phyloP scores from a whole-genome alignment of 1,140 invertebrate species.

The Andrena cerasifolii region DNA sequence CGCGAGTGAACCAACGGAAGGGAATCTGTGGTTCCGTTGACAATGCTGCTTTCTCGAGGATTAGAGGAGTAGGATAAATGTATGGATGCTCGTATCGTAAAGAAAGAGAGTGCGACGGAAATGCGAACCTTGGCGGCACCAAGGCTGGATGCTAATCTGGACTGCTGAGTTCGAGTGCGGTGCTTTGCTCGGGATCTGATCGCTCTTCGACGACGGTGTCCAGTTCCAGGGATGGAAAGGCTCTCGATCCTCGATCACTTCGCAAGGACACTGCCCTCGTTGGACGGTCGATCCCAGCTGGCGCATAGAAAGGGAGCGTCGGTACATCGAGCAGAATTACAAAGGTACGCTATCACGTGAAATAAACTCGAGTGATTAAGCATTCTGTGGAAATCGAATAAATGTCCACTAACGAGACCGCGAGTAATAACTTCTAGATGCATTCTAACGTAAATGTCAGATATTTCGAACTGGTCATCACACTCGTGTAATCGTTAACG shows the following conservation, averaged over 20 bases:
- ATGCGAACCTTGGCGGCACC: constrained; percentile 74
- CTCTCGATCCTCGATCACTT: constrained; percentile 84
- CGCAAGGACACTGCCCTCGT: constrained; percentile 86
- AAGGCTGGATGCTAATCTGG: constrained; percentile 79
- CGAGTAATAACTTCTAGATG: constrained; percentile 11
- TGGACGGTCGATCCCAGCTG: constrained; percentile 82
- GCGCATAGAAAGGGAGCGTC: constrained; percentile 20
- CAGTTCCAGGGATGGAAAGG: constrained; percentile 88
- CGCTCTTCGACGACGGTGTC: constrained; percentile 92
- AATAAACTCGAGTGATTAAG: neutral
- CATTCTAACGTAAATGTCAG: neutral
- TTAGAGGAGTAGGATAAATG: no score
- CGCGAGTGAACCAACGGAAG: no score
- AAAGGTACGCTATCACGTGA: neutral
- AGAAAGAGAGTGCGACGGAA: neutral
- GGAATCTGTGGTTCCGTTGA: no score
- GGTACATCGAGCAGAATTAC: neutral
- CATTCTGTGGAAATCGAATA: neutral
- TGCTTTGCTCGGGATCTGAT: constrained; percentile 88
- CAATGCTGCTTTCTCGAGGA: no score
- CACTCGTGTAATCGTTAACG: neutral
- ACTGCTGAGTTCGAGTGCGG: constrained; percentile 77
- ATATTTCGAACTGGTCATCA: neutral
- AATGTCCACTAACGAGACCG: neutral
- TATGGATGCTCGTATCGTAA: no score